phyloP scores from a whole-genome alignment of 2,797 vertebrate species.

The Pitangus sulphuratus region DNA sequence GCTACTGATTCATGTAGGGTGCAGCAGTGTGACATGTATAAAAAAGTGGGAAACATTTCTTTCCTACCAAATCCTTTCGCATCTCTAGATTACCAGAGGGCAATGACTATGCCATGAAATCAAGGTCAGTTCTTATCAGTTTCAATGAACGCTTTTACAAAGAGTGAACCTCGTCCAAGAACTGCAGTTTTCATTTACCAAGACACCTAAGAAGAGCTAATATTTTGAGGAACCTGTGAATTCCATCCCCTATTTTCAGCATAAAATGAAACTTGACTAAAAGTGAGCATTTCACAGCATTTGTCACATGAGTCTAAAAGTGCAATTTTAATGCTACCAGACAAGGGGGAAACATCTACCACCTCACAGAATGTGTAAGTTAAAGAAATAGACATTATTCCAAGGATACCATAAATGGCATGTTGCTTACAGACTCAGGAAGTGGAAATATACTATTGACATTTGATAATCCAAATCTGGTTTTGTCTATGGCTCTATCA shows the following conservation, averaged over 20 bases:
- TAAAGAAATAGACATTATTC: constrained; percentile 23
- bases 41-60: neutral
- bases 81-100: constrained; percentile 38
- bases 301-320: constrained; percentile 15
- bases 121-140: constrained; percentile 42
- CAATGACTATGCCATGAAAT: constrained; percentile 21
- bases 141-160: constrained; percentile 27
- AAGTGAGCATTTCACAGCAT: constrained; percentile 22
- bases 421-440: neutral
- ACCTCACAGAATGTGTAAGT: constrained; percentile 10
- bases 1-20: neutral
- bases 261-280: constrained; percentile 39
- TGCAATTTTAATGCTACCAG: constrained; percentile 39
- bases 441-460: neutral
- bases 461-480: neutral
- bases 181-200: neutral
- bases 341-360: constrained; percentile 28
- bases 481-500: neutral
- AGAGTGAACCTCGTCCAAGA: neutral
- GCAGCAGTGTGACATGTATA: neutral
- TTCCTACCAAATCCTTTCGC: constrained; percentile 22
- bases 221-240: constrained; percentile 40
- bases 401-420: neutral
- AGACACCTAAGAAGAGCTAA: constrained; percentile 4
- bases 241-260: neutral